Conservation (phyloP, 2,113 vertebrate species). For the Nycticebus coucang region DNA sequence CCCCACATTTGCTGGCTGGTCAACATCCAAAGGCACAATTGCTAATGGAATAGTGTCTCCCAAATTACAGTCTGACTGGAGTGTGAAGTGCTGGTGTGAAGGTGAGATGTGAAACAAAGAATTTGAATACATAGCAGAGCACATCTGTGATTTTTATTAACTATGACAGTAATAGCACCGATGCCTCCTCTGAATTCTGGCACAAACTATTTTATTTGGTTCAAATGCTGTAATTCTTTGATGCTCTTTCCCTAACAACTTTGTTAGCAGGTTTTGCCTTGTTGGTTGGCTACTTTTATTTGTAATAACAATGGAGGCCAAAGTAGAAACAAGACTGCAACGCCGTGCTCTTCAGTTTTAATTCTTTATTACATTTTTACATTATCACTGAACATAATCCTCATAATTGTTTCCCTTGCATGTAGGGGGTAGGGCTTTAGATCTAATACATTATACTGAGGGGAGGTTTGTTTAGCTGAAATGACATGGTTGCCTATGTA, state of each 20-base stretch:
- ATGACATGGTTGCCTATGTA: slow-evolving; percentile 97
- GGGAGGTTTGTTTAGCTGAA: slow-evolving; percentile 93
- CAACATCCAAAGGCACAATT: slow-evolving; percentile 74
- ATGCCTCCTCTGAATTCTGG: slow-evolving; percentile 78
- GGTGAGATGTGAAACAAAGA: slow-evolving; percentile 85
- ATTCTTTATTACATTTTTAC: slow-evolving; percentile 90
- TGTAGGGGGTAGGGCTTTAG: slow-evolving; percentile 88
- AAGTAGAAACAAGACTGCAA: slow-evolving; percentile 82
- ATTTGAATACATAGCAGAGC: slow-evolving; percentile 82
- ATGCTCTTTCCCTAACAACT: slow-evolving; percentile 81
- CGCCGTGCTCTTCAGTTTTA: slow-evolving; percentile 86
- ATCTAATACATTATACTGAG: slow-evolving; percentile 89
- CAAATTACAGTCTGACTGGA: slow-evolving; percentile 86
- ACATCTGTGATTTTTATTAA: slow-evolving; percentile 85
- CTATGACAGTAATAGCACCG: slow-evolving; percentile 84
- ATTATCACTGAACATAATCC: slow-evolving; percentile 88
- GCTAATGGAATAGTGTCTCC: slow-evolving; percentile 80
- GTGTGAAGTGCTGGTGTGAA: slow-evolving; percentile 83
- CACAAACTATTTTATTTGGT: slow-evolving; percentile 82
- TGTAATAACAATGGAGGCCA: slow-evolving; percentile 82
- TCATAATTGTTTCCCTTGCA: slow-evolving; percentile 88
- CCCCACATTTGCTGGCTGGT: slow-evolving; percentile 74
- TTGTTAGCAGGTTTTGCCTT: slow-evolving; percentile 82
- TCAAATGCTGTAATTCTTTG: slow-evolving; percentile 85
- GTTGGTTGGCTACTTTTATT: slow-evolving; percentile 84